Conservation (phyloP, 92 coral and sea anemone species). For the Pocillopora meandrina region DNA sequence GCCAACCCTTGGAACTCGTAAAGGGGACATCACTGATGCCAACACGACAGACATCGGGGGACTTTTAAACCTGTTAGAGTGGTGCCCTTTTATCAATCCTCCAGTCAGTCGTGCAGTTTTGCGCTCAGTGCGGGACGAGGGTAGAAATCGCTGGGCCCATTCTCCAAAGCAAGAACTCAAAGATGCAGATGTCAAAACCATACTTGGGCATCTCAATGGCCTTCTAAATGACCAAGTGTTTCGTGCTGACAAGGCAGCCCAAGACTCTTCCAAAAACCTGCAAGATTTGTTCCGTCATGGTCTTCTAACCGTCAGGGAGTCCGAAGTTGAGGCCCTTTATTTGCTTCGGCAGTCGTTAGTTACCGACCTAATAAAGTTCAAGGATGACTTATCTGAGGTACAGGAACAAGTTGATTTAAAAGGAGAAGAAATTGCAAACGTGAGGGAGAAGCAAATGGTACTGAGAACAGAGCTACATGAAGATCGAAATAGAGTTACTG, state of each 20-base stretch:
- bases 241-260: slow-evolving; percentile 9
- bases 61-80: slow-evolving; percentile 66
- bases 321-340: background rate
- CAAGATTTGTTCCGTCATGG: slow-evolving; percentile 14
- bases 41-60: slow-evolving; percentile 71
- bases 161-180: slow-evolving; percentile 68
- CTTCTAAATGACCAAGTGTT: slow-evolving; percentile 29
- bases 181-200: slow-evolving; percentile 34
- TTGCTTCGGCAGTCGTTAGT: slow-evolving; percentile 8
- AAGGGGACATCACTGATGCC: slow-evolving; percentile 41
- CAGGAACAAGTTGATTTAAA: too few species aligned
- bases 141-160: slow-evolving; percentile 72
- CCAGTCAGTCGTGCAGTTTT: slow-evolving; percentile 6
- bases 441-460: too few species aligned
- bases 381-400: background rate
- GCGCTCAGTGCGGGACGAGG: slow-evolving; percentile 9
- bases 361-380: background rate
- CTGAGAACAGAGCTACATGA: background rate
- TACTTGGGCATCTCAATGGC: background rate
- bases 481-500: background rate
- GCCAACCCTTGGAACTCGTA: slow-evolving; percentile 65
- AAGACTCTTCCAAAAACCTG: background rate
- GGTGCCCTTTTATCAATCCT: slow-evolving; percentile 55
- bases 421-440: too few species aligned
- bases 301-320: slow-evolving; percentile 8